Conservation (phyloP, 2,888 invertebrate species). For the Noctua comes region DNA sequence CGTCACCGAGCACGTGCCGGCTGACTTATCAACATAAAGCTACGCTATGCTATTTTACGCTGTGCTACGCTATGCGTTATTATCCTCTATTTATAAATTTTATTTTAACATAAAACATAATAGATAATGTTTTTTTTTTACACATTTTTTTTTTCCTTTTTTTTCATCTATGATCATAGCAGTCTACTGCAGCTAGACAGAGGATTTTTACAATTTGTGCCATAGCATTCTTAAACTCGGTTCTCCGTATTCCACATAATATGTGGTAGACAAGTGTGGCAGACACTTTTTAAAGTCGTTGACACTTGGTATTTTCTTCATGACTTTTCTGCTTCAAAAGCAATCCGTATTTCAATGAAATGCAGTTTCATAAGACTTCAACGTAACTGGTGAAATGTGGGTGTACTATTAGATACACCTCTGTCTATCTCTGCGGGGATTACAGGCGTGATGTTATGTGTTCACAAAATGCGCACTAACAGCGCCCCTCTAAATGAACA, state of each 20-base stretch:
- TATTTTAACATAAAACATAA: too few species aligned
- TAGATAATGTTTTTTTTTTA: too few species aligned
- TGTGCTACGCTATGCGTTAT: background rate
- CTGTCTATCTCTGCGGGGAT: too few species aligned
- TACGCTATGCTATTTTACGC: constrained; percentile 12
- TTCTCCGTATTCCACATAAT: too few species aligned
- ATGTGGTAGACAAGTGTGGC: too few species aligned
- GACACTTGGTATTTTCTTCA: background rate
- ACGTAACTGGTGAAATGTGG: too few species aligned
- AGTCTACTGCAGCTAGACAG: background rate
- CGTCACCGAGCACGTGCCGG: constrained; percentile 72
- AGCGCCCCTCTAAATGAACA: background rate
- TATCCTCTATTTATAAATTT: background rate
- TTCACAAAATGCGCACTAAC: background rate
- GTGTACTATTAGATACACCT: too few species aligned
- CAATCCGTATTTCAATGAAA: background rate
- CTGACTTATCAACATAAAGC: constrained; percentile 32
- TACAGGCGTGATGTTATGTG: too few species aligned
- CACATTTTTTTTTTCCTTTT: too few species aligned
- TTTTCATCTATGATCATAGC: background rate
- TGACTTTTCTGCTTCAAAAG: background rate
- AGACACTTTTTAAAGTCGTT: background rate
- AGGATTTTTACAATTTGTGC: background rate
- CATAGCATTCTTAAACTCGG: background rate
- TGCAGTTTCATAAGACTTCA: too few species aligned